These are phyloP conservation scores for Leptoteleia sp. DNA, from an alignment of 1,140 invertebrate species.

Conservation along the genomic window DNA sequence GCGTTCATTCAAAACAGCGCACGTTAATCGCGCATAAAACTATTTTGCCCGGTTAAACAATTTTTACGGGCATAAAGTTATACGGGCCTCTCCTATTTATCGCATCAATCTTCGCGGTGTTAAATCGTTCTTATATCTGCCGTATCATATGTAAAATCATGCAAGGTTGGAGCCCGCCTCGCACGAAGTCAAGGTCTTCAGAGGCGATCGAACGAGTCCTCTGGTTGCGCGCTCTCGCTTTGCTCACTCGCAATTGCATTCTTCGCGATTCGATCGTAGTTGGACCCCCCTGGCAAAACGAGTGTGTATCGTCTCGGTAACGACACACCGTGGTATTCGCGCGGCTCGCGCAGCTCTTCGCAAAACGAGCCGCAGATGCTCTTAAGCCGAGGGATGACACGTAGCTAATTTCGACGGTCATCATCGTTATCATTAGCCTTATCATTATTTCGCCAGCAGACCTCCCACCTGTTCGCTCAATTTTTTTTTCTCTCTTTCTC, in stretches of 20 bases:
- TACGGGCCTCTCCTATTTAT: conserved; percentile 49
- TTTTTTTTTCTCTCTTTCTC: too few relatives aligned
- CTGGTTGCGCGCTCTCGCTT: conserved; percentile 41
- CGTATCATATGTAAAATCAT: conserved; percentile 62
- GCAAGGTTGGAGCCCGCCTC: conserved; percentile 60
- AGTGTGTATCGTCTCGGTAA: conserved; percentile 70
- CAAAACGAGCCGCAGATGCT: too few relatives aligned
- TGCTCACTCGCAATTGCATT: conserved; percentile 61
- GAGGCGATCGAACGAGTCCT: conserved; percentile 62
- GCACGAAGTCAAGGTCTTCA: conserved; percentile 60
- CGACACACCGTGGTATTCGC: too few relatives aligned
- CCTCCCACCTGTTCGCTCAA: too few relatives aligned
- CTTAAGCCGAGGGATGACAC: too few relatives aligned
- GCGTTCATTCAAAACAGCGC: too few relatives aligned
- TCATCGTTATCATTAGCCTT: too few relatives aligned
- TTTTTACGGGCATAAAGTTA: conserved; percentile 55
- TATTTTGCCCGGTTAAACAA: too few relatives aligned
- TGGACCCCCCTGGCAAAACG: conserved; percentile 70
- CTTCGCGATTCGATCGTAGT: conserved; percentile 70
- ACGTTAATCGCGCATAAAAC: too few relatives aligned
- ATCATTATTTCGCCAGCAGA: too few relatives aligned
- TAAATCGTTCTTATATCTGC: conserved; percentile 53
- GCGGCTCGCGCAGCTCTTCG: too few relatives aligned
- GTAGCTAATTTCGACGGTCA: too few relatives aligned
- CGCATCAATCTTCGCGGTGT: conserved; percentile 63